phyloP scores from a whole-genome alignment of 92 coral and sea anemone genomes.

The Galaxea fascicularis region DNA sequence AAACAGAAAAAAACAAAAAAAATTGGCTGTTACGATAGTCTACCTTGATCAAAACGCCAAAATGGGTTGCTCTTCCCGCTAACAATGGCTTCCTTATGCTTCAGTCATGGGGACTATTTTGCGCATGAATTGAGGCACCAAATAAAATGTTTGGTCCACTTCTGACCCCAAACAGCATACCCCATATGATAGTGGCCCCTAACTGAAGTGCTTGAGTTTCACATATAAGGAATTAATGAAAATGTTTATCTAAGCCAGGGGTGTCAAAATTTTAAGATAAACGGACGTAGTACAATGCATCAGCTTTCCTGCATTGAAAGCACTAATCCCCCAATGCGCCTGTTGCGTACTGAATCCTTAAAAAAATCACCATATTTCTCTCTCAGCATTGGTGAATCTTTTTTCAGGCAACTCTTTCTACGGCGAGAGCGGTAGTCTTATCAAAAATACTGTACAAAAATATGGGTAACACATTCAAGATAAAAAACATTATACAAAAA shows the following conservation, averaged over 20 bases:
- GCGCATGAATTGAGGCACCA: too few species aligned
- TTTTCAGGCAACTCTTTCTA: conserved; percentile 17
- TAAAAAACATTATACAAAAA: conserved; percentile 40
- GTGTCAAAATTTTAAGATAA: not conserved
- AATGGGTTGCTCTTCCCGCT: too few species aligned
- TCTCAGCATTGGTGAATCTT: not conserved
- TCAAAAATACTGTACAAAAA: conserved; percentile 50
- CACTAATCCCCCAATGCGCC: conserved; percentile 32
- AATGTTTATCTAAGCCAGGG: not conserved
- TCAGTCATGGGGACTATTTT: too few species aligned
- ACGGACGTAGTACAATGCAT: conserved; percentile 7
- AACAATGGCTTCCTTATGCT: too few species aligned
- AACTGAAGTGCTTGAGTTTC: not conserved
- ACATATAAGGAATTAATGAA: not conserved
- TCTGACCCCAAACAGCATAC: too few species aligned
- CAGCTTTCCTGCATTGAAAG: conserved; percentile 41
- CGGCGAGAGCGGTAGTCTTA: conserved; percentile 2
- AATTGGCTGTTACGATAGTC: not conserved
- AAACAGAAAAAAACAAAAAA: not conserved
- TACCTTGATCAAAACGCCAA: too few species aligned
- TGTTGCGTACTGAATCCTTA: not conserved
- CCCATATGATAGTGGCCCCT: too few species aligned
- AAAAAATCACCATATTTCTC: not conserved
- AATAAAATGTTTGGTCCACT: too few species aligned
- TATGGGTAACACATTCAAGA: conserved; percentile 37